These are phyloP conservation scores for Heliconius melpomene DNA, from an alignment of 1,140 invertebrate genomes.

Conservation along the genomic window DNA sequence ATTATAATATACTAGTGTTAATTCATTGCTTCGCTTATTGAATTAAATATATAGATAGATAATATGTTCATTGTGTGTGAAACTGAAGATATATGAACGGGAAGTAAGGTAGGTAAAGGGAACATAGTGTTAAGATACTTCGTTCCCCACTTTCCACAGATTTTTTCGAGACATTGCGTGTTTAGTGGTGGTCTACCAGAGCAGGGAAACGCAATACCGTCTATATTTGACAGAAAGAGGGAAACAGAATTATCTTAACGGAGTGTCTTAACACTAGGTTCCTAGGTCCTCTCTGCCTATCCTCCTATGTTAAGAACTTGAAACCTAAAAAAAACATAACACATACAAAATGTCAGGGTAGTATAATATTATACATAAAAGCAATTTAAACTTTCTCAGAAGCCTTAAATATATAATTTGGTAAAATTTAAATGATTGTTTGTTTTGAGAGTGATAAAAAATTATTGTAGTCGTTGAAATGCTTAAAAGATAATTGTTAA, in stretches of 20 bases:
- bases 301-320: background rate
- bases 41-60: background rate
- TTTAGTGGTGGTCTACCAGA: too few relatives aligned
- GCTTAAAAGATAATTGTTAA: slow-evolving; percentile 7
- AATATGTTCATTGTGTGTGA: too few relatives aligned
- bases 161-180: too few relatives aligned
- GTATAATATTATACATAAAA: background rate
- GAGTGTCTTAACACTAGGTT: too few relatives aligned
- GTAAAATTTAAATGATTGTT: slow-evolving; percentile 11
- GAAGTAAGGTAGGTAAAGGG: too few relatives aligned
- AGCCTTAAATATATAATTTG: slow-evolving; percentile 5
- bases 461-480: slow-evolving; percentile 1
- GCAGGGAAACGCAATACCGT: too few relatives aligned
- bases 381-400: background rate
- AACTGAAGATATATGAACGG: too few relatives aligned
- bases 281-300: background rate
- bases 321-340: background rate
- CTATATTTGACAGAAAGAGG: too few relatives aligned
- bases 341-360: background rate
- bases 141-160: too few relatives aligned
- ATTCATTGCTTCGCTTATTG: background rate
- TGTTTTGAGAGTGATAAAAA: slow-evolving; percentile 11
- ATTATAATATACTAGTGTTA: background rate
- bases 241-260: too few relatives aligned
- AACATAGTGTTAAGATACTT: too few relatives aligned